Conservation (phyloP, 2,888 invertebrate genomes). For the Erebia ligea region DNA sequence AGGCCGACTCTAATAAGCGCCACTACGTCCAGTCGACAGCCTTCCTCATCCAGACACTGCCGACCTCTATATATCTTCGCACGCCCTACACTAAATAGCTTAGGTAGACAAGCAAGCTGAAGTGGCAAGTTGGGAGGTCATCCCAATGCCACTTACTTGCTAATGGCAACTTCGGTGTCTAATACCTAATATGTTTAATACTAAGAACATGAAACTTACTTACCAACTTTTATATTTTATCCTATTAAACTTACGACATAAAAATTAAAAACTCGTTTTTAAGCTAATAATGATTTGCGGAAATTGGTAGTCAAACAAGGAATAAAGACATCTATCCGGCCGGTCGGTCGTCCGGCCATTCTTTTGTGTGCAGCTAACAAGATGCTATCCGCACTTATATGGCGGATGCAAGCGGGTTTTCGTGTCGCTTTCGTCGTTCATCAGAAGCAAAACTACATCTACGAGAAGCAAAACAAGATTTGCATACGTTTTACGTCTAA, state of each 20-base stretch:
- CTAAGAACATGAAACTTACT: too few species aligned
- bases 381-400: conserved; percentile 55
- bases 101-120: too few species aligned
- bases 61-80: too few species aligned
- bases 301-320: conserved; percentile 4
- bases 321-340: conserved; percentile 2
- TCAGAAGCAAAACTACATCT: conserved; percentile 47
- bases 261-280: not conserved
- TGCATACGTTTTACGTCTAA: conserved; percentile 41
- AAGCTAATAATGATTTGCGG: not conserved
- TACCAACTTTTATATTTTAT: too few species aligned
- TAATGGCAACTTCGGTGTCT: too few species aligned
- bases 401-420: conserved; percentile 62
- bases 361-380: conserved; percentile 24
- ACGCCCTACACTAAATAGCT: too few species aligned
- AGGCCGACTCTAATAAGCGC: too few species aligned
- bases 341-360: conserved; percentile 3
- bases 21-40: too few species aligned
- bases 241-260: not conserved
- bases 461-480: conserved; percentile 38
- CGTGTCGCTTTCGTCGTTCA: conserved; percentile 72
- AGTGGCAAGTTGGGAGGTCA: too few species aligned
- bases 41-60: too few species aligned
- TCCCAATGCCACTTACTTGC: too few species aligned
- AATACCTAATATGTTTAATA: too few species aligned